Evolutionary conservation across 2,797 vertebrate genomes (phyloP).

Genomic region (Mycteria americana): DNA sequence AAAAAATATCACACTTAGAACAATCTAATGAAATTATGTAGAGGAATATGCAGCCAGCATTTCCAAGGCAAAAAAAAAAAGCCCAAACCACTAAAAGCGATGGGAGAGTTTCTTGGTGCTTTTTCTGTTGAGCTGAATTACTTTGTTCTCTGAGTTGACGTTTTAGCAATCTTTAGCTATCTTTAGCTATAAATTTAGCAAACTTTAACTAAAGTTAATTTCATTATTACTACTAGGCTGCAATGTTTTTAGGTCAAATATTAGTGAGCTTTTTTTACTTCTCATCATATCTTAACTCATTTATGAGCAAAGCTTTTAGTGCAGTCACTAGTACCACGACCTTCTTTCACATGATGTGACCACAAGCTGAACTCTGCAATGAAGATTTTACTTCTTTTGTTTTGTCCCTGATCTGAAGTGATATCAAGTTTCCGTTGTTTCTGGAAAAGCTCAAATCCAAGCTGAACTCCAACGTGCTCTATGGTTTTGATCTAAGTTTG

Average conservation of each 20-base stretch:
- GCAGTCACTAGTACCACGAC: not conserved
- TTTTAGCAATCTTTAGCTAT: not conserved
- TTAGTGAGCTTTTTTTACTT: not conserved
- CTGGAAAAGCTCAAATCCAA: slow-evolving; percentile 64
- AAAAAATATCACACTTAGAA: not conserved
- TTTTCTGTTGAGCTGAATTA: not conserved
- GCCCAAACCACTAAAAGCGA: not conserved
- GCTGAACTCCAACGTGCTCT: slow-evolving; percentile 32
- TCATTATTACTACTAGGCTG: not conserved
- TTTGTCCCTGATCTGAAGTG: slow-evolving; percentile 54
- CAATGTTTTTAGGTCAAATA: not conserved
- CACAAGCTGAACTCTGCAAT: slow-evolving; percentile 57
- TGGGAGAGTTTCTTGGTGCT: not conserved
- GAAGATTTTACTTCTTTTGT: slow-evolving; percentile 44
- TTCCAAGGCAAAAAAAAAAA: not conserved
- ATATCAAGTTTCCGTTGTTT: slow-evolving; percentile 67
- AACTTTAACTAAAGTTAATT: not conserved
- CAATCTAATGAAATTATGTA: not conserved
- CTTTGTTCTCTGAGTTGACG: not conserved
- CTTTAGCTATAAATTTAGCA: not conserved
- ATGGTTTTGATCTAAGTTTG: slow-evolving; percentile 63
- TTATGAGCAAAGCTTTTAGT: not conserved
- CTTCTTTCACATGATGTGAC: slow-evolving; percentile 41
- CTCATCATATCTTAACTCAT: not conserved
- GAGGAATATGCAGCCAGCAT: not conserved